Conservation (phyloP, 2,888 invertebrate genomes). For the Gari tellinella region DNA sequence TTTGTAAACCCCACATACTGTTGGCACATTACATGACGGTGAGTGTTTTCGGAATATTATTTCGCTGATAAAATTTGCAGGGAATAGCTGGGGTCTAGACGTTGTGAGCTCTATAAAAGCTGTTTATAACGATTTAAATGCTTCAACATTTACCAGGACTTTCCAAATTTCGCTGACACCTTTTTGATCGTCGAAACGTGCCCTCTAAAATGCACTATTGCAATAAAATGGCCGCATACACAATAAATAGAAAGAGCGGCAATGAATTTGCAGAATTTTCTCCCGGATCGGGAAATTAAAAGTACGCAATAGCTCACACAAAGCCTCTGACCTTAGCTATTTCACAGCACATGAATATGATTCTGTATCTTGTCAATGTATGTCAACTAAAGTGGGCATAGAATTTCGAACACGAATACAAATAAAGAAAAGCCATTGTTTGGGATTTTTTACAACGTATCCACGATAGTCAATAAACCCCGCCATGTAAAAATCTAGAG, state of each 20-base stretch:
- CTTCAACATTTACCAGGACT: conserved; percentile 47
- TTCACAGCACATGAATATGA: no score
- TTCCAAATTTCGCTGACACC: conserved; percentile 60
- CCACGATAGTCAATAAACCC: no score
- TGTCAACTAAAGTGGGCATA: no score
- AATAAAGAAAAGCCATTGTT: no score
- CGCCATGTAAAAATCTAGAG: no score
- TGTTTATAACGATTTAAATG: conserved; percentile 49
- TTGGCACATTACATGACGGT: conserved; percentile 86
- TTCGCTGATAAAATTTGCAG: conserved; percentile 86
- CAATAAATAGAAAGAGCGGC: conserved; percentile 5
- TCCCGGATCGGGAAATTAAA: conserved; percentile 7
- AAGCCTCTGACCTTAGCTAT: conserved; percentile 37
- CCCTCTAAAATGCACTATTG: conserved; percentile 70
- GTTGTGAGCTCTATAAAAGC: conserved; percentile 28
- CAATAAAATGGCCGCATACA: conserved; percentile 51
- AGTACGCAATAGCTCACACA: conserved; percentile 27
- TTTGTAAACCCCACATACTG: conserved; percentile 83
- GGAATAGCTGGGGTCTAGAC: conserved; percentile 77
- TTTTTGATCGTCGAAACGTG: conserved; percentile 43
- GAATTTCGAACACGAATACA: no score
- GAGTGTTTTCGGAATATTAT: conserved; percentile 86
- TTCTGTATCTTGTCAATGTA: no score
- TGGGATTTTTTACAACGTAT: no score
- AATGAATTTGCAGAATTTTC: conserved; percentile 9